Conservation (phyloP, 2,888 invertebrate species). For the Frankliniella fusca region DNA sequence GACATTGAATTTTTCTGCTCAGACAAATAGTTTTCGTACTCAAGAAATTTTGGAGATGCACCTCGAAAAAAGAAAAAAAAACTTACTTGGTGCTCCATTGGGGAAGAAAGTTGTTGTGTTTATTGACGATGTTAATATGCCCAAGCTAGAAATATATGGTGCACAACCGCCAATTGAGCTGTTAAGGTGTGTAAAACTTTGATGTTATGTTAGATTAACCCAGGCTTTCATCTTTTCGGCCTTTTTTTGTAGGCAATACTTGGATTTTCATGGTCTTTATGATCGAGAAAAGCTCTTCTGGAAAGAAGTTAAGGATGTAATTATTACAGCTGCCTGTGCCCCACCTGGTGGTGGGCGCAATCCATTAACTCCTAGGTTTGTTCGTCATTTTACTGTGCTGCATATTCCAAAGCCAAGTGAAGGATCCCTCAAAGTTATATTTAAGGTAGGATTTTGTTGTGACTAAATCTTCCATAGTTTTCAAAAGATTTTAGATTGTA, state of each 20-base stretch:
- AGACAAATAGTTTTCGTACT: conserved; percentile 78
- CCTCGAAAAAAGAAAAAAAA: conserved; percentile 75
- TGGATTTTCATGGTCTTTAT: conserved; percentile 77
- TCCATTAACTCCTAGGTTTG: conserved; percentile 75
- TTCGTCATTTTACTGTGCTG: conserved; percentile 83
- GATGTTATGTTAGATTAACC: background rate
- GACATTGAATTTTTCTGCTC: conserved; percentile 84
- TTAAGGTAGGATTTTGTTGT: conserved; percentile 51
- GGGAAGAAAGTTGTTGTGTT: conserved; percentile 80
- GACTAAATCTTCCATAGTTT: background rate
- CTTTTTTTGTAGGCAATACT: conserved; percentile 55
- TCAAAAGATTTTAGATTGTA: background rate
- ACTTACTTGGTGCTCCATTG: conserved; percentile 73
- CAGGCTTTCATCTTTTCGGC: background rate
- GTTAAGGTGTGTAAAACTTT: conserved; percentile 56
- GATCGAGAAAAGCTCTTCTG: conserved; percentile 84
- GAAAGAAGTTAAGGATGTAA: conserved; percentile 81
- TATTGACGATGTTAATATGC: conserved; percentile 92
- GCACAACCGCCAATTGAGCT: conserved; percentile 90
- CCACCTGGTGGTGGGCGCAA: conserved; percentile 90
- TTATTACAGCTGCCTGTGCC: conserved; percentile 77
- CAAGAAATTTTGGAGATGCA: conserved; percentile 81
- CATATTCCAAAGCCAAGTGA: conserved; percentile 77
- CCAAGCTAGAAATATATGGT: conserved; percentile 78
- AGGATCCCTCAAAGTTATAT: conserved; percentile 71